phyloP scores from a whole-genome alignment of 1,140 invertebrate species.

The Octopus bimaculoides region DNA sequence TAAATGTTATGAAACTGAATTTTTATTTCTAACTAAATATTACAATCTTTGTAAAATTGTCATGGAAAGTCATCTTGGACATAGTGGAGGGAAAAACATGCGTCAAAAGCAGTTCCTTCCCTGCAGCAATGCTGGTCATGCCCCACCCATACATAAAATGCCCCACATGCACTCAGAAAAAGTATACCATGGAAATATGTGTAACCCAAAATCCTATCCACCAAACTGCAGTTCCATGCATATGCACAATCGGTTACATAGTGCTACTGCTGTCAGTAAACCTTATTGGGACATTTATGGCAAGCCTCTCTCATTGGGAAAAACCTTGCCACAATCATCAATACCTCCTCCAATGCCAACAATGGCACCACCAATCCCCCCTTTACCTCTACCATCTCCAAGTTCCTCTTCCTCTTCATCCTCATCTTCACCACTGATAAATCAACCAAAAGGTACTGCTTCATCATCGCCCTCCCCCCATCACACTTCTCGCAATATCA shows the following conservation, averaged over 20 bases:
- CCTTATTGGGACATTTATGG: not conserved
- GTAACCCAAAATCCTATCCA: not conserved
- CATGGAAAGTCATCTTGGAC: not conserved
- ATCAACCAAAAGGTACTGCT: not conserved
- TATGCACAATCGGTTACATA: not conserved
- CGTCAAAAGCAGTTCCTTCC: not conserved
- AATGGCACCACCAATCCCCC: not conserved
- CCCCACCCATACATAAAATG: not conserved
- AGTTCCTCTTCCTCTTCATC: not conserved
- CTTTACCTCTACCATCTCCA: not conserved
- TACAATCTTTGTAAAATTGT: no score
- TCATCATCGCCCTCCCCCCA: not conserved
- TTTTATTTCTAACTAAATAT: no score
- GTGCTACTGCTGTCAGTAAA: not conserved
- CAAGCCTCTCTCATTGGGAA: not conserved
- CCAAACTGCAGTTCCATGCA: not conserved
- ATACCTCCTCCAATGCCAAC: not conserved
- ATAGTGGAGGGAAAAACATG: not conserved
- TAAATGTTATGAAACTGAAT: not conserved
- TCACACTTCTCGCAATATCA: not conserved
- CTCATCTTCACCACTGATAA: not conserved
- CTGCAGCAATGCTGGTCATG: not conserved
- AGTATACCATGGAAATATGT: not conserved
- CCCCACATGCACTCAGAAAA: not conserved
- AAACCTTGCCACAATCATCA: not conserved